A percentile compares a stretch with the other conserved stretches of the same genome.
Evolutionary conservation across 1,140 invertebrate genomes (phyloP).

Genomic region (Drosophila kepulauana): DNA sequence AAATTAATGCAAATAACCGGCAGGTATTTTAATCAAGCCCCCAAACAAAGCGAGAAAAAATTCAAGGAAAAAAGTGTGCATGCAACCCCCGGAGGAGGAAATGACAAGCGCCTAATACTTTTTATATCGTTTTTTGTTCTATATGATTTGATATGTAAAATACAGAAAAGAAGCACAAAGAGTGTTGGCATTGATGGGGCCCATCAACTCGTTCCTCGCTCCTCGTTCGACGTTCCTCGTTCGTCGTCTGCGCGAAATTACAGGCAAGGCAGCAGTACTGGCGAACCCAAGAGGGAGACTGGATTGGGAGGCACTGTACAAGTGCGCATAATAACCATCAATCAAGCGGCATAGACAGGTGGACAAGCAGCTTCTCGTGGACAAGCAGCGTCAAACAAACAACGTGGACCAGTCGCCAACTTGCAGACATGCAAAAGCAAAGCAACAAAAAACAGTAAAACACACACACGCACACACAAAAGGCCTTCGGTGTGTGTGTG

Average conservation of each 20-base stretch:
- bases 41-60: slow-evolving; percentile 2
- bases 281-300: not conserved
- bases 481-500: slow-evolving; percentile 2
- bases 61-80: slow-evolving; percentile 2
- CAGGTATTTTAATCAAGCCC: slow-evolving; percentile 81
- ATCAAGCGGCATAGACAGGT: slow-evolving; percentile 84
- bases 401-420: slow-evolving; percentile 72
- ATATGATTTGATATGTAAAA: slow-evolving; percentile 72
- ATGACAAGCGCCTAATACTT: slow-evolving; percentile 61
- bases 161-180: slow-evolving; percentile 54
- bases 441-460: slow-evolving; percentile 9
- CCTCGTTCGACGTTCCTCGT: not conserved
- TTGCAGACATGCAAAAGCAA: slow-evolving; percentile 70
- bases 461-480: slow-evolving; percentile 26
- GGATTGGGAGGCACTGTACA: slow-evolving; percentile 56
- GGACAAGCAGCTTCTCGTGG: slow-evolving; percentile 63
- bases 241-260: slow-evolving; percentile 62
- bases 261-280: slow-evolving; percentile 41
- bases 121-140: slow-evolving; percentile 50
- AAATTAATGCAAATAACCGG: slow-evolving; percentile 81
- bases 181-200: slow-evolving; percentile 79
- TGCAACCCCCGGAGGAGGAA: slow-evolving; percentile 18
- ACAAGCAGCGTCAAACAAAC: slow-evolving; percentile 68
- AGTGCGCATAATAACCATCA: slow-evolving; percentile 84
- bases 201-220: slow-evolving; percentile 32